These are phyloP conservation scores for Cephonodes hylas DNA, from an alignment of 2,888 invertebrate species.

Conservation along the genomic window DNA sequence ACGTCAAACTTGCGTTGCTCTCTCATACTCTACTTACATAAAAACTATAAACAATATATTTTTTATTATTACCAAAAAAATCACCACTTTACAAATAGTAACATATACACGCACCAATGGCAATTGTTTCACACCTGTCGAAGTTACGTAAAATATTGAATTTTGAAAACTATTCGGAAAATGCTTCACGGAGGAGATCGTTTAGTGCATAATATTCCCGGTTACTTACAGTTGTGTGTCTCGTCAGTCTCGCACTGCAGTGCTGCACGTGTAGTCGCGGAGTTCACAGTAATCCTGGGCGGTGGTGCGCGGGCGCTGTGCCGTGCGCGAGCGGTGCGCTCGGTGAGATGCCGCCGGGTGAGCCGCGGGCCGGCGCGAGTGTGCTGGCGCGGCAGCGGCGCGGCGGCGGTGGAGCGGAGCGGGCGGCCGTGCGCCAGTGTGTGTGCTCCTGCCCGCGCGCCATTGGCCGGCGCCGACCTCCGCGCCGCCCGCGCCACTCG, in stretches of 20 bases:
- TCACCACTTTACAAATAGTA: too few species aligned
- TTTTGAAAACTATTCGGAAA: too few species aligned
- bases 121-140: too few species aligned
- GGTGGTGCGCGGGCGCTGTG: too few species aligned
- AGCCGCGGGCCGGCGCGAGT: conserved; percentile 17
- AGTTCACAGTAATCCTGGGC: too few species aligned
- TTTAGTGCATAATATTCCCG: neutral
- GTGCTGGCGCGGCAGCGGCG: conserved; percentile 22
- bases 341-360: conserved; percentile 3
- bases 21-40: neutral
- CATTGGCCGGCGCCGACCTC: conserved; percentile 15
- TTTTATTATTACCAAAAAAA: too few species aligned
- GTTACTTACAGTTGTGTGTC: neutral
- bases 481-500: conserved; percentile 16
- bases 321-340: neutral
- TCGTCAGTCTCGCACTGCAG: too few species aligned
- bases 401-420: neutral
- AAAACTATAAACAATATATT: neutral
- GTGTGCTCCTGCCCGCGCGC: conserved; percentile 13
- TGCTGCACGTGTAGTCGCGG: too few species aligned
- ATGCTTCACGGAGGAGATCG: too few species aligned
- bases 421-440: conserved; percentile 11
- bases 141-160: too few species aligned
- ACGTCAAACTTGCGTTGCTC: neutral
- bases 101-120: too few species aligned